These are phyloP conservation scores for Dallia pectoralis DNA, from an alignment of 2,797 vertebrate species.

Conservation along the genomic window DNA sequence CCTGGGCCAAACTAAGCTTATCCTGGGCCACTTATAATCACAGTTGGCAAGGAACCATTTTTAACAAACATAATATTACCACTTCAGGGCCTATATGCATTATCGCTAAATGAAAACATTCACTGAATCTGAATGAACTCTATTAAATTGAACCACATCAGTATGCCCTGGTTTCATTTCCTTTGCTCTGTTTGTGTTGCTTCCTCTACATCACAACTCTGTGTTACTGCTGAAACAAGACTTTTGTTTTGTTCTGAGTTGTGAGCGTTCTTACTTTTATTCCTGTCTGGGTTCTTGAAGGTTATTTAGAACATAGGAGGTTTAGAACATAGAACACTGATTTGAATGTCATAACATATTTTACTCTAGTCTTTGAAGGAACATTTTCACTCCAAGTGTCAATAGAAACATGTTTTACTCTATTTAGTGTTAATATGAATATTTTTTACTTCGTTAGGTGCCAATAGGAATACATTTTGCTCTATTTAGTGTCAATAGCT, in stretches of 20 bases:
- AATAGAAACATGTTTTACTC: not conserved
- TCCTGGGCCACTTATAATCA: too few relatives aligned
- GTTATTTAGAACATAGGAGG: too few relatives aligned
- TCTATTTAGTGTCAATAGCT: not conserved
- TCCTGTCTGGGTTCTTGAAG: slow-evolving; percentile 12
- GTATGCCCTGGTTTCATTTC: slow-evolving; percentile 48
- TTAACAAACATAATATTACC: not conserved
- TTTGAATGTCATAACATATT: not conserved
- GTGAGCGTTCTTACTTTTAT: not conserved
- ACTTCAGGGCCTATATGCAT: not conserved
- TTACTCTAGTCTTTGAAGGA: not conserved
- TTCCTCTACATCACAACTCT: slow-evolving; percentile 6
- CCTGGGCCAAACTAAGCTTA: too few relatives aligned
- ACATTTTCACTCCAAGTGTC: too few relatives aligned
- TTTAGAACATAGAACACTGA: not conserved
- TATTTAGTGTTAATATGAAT: not conserved
- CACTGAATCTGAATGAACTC: not conserved
- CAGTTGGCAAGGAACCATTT: too few relatives aligned
- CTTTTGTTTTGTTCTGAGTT: slow-evolving; percentile 31
- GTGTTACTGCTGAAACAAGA: slow-evolving; percentile 27
- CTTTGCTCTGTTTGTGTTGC: slow-evolving; percentile 27
- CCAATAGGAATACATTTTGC: not conserved
- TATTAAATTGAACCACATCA: slow-evolving; percentile 11
- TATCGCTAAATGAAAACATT: not conserved
- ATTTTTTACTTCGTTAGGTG: not conserved